Conservation (phyloP, 2,888 invertebrate species). For the Drosophila planitibia region DNA sequence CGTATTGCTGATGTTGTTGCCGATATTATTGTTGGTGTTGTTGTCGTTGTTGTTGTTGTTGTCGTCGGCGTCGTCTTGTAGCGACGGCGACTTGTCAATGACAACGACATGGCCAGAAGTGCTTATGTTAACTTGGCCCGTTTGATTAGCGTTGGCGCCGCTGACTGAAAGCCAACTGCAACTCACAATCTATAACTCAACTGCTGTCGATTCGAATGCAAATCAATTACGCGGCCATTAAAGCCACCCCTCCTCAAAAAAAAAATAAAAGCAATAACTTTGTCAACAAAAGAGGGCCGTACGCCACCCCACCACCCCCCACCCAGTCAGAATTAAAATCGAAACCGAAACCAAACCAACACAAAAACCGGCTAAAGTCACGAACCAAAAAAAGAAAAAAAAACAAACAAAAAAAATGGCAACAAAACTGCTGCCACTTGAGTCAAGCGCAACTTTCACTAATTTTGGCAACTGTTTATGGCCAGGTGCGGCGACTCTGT, state of each 20-base stretch:
- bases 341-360: conserved; percentile 8
- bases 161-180: conserved; percentile 50
- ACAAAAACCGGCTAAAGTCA: conserved; percentile 32
- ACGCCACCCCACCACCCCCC: neutral
- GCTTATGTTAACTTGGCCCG: neutral
- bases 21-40: conserved; percentile 1
- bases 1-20: conserved; percentile 45
- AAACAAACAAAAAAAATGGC: conserved; percentile 11
- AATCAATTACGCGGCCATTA: conserved; percentile 79
- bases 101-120: conserved; percentile 69
- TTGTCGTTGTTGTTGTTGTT: conserved; percentile 12
- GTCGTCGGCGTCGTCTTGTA: conserved; percentile 66
- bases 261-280: conserved; percentile 64
- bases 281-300: conserved; percentile 64
- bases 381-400: conserved; percentile 10
- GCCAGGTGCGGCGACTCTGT: conserved; percentile 16
- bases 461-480: conserved; percentile 42
- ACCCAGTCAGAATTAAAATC: conserved; percentile 10
- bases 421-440: conserved; percentile 47
- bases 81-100: conserved; percentile 76
- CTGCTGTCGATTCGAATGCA: conserved; percentile 67
- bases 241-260: conserved; percentile 24
- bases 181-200: conserved; percentile 31
- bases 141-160: conserved; percentile 55
- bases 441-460: conserved; percentile 58